Conservation (phyloP, 2,888 invertebrate species). For the Leptopilina drosophilae region DNA sequence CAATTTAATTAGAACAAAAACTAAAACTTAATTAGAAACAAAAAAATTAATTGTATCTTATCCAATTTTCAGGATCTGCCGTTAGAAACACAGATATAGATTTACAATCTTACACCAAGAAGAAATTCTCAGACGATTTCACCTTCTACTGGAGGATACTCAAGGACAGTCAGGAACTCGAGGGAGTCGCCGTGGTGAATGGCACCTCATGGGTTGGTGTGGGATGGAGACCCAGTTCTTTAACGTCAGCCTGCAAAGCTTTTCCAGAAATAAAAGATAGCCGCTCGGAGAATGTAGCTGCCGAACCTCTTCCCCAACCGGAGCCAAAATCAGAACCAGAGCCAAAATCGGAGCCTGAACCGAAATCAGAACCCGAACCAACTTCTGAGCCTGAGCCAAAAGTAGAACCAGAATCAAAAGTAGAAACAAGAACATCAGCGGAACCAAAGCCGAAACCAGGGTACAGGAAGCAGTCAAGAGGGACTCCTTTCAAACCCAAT, state of each 20-base stretch:
- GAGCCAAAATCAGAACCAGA: slow-evolving; percentile 74
- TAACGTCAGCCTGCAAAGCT: slow-evolving; percentile 88
- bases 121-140: slow-evolving; percentile 86
- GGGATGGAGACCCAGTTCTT: slow-evolving; percentile 92
- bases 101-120: slow-evolving; percentile 84
- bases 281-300: slow-evolving; percentile 59
- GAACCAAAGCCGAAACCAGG: slow-evolving; percentile 75
- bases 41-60: too few species aligned
- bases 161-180: slow-evolving; percentile 90
- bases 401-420: slow-evolving; percentile 69
- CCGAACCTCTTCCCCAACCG: slow-evolving; percentile 76
- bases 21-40: too few species aligned
- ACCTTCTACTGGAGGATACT: slow-evolving; percentile 91
- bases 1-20: too few species aligned
- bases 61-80: slow-evolving; percentile 82
- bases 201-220: slow-evolving; percentile 88
- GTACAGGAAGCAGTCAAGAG: not conserved
- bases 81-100: slow-evolving; percentile 87
- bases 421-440: slow-evolving; percentile 72
- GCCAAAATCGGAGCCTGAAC: slow-evolving; percentile 68
- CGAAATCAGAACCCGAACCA: slow-evolving; percentile 75
- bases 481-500: not conserved
- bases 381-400: slow-evolving; percentile 59
- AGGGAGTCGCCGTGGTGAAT: slow-evolving; percentile 92
- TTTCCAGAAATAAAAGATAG: slow-evolving; percentile 84